Evolutionary conservation across 1,140 invertebrate species (phyloP), one percentile per base, ranked within the genome.

Genomic region (Drosophila lini): DNA sequence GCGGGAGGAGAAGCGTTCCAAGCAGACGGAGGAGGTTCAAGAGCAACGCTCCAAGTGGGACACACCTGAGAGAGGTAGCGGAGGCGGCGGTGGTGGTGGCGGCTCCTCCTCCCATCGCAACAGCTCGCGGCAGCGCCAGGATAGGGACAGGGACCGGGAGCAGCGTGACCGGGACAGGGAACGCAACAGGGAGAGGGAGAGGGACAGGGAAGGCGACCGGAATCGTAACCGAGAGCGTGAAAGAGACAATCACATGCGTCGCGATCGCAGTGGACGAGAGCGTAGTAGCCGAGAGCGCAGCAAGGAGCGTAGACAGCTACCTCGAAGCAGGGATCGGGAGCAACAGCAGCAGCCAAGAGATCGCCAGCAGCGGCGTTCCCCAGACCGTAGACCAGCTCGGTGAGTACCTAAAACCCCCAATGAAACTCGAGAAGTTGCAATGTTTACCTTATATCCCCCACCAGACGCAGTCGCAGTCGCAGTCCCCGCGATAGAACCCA

Each of bases 11-110:
- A 61, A 74, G 28, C 71, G 62, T 9, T n/a, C 44, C 6, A 50
- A 50, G 19, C 31, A 63, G 22, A 47, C 76, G 8, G 62, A 62
- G 0, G 65, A 67, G 19, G 64, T 78, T 16, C 77, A 89, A 15
- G 77, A 90, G 34, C 86, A 71, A 40, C 85, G 85, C 48, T 92
- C 91, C 36, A 92, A 90, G 62, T 92, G 91, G 91, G 91, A 92
- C 38, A 79, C 80, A 40, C 81, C 84, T 0, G 90, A 91, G 7
- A 63, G 70, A 0, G 47, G 67, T 9, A 25, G 44, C 16, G 48
- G 45, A 1, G 48, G 47, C 0, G 47, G 28, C 0, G 16, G 13
- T 1, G 42, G 44, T 2, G 44, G 44, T 1, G n/a, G 28, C 7
- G 38, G 38, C 7, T 15, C 8, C 10, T 11, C 9, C 16, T 42